Evolutionary conservation across 2,113 vertebrate species (phyloP).

Genomic region (Psilopogon haemacephalus): DNA sequence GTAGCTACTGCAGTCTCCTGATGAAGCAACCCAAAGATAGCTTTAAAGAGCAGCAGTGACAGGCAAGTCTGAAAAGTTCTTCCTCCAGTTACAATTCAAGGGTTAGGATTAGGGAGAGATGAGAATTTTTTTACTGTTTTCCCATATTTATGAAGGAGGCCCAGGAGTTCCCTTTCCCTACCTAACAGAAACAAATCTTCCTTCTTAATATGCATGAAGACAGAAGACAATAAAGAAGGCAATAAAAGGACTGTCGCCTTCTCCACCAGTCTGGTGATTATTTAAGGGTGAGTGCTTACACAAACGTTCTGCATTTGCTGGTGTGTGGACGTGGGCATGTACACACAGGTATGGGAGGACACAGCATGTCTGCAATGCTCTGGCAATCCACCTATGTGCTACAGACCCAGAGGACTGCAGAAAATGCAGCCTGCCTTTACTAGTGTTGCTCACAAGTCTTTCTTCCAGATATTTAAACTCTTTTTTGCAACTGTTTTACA

Average conservation of each 20-base stretch:
- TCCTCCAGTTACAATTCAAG: not conserved
- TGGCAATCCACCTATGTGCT: not conserved
- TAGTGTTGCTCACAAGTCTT: not conserved
- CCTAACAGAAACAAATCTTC: not conserved
- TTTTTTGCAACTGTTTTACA: not conserved
- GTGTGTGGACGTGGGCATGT: not conserved
- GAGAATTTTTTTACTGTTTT: not conserved
- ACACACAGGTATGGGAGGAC: not conserved
- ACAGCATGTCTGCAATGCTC: not conserved
- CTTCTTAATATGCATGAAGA: rapidly evolving
- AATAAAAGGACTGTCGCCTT: not conserved
- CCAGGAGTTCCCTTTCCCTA: not conserved
- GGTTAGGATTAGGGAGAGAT: not conserved
- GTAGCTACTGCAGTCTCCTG: not conserved
- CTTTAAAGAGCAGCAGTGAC: not conserved
- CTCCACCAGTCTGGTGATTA: not conserved
- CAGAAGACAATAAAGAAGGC: not conserved
- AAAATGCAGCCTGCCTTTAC: not conserved
- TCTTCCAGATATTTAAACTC: not conserved
- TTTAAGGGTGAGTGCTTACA: not conserved
- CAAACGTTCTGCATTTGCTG: not conserved
- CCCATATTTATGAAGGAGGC: not conserved
- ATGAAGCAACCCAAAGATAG: not conserved
- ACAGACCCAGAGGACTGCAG: not conserved
- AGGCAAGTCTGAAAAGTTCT: not conserved